Base-by-base conservation (phyloP, 2,888 invertebrate species). In the Alloscopus bannaensis region DNA sequence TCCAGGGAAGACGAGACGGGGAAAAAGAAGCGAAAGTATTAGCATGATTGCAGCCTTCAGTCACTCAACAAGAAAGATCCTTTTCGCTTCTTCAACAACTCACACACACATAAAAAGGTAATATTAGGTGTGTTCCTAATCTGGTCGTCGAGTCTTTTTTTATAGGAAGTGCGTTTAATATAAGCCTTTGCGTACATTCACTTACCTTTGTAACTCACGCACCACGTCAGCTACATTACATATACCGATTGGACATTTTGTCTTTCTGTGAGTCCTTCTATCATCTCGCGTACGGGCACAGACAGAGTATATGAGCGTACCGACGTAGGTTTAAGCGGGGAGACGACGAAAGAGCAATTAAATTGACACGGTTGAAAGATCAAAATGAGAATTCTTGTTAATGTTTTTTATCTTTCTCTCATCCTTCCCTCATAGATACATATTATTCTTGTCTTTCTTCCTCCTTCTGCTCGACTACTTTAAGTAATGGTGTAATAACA, bases 311-410 rank as follows among this genome's bases (percentile, higher is more conserved):
- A 47, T 64, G 31, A 28, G 57, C 47, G 40, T 59, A 57, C 42
- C 59, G 59, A 47, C 26, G 40, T 42, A 66, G 26, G 20, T 8
- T n/a, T 24, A 40, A 24, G 24, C 16, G 42, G 47, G 59, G 55
- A 80, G 73, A 71, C 64, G 72, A 66, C 64, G 72, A 81, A 72
- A 81, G 76, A 81, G 81, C 81, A 82, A 81, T 83, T 82, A 83
- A 82, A 83, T 81, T 83, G 83, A 76, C 76, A 83, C 81, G 83
- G 76, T 76, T 82, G 78, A 75, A 81, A 82, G 83, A 83, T 83
- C 82, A 82, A 82, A 81, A 81, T 77, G 81, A 81, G 77, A 77
- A 75, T 75, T 66, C 78, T 77, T 79, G 78, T 78, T 75, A 81
- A 70, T 81, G 81, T 76, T 78, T 78, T 81, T 81, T 78, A 66